Evolutionary conservation across 1,140 invertebrate genomes (phyloP), one percentile per base, ranked within the genome.

Genomic region (Drusus annulatus): DNA sequence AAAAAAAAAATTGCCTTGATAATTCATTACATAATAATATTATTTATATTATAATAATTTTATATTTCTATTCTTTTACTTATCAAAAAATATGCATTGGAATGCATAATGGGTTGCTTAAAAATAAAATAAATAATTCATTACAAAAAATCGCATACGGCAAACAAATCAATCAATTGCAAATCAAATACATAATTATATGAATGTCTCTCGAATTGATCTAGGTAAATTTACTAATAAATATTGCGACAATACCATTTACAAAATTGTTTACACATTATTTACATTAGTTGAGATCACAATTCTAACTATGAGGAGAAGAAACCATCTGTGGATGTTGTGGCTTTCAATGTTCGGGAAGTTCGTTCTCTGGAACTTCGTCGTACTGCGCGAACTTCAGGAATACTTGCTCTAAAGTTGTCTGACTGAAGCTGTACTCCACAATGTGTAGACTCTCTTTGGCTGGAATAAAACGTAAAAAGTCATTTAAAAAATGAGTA

Each of bases 381-480:
- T 95, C 94, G 81, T 93, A 92, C 85, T 95, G 95, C 73, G 95
- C 95, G 86, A 96, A 96, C 86, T 96, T 94, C 56, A 97, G 91
- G 87, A 96, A 97, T 83, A 96, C 95, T 87, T 96, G 95, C 86
- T 96, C 95, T 83, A 96, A 85, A 0, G 95, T 96, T 4, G 95
- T 96, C 87, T 96, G 95, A 85, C 95, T 95, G 86, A 96, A 95
- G 82, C 94, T 95, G 88, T 96, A 96, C 85, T 96, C 95, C 84
- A 95, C 93, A 78, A 96, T 93, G 81, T 94, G 92, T 77, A 94
- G 87, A 83, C 92, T 92, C 63, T 91, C 86, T 88, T 95, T 95
- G 23, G 93, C 94, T 95, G 89, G 16, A 90, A 90, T 84, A 13
- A 45, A 13, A 45, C 1, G 36, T 45, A 45, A 13, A 45, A 45